Conservation (phyloP, 2,113 vertebrate genomes). For the Cinclus mexicanus region DNA sequence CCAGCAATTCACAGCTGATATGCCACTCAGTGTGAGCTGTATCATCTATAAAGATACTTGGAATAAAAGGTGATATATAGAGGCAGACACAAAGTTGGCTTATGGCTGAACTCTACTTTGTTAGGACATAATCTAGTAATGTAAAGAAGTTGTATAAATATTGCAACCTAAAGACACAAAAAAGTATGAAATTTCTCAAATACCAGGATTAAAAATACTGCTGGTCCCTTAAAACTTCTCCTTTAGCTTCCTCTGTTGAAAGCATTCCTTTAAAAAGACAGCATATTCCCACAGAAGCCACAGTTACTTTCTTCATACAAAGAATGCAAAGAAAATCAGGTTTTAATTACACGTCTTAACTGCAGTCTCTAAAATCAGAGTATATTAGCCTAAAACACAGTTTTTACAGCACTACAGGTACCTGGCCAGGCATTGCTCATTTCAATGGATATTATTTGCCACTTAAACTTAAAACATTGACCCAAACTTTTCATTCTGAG, state of each 20-base stretch:
- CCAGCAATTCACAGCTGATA: background rate
- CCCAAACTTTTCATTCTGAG: background rate
- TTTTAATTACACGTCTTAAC: background rate
- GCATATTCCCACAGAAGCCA: background rate
- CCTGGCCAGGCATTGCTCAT: background rate
- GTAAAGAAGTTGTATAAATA: background rate
- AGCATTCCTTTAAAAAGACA: background rate
- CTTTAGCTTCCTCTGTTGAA: background rate
- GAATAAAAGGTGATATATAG: background rate
- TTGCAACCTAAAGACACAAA: background rate
- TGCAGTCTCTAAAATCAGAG: background rate
- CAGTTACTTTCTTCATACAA: background rate
- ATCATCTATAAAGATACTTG: background rate
- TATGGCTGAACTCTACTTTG: background rate
- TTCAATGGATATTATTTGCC: background rate
- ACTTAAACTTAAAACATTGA: background rate
- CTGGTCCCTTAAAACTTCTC: background rate
- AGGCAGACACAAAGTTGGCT: background rate
- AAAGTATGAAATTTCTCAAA: background rate
- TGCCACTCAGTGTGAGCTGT: background rate
- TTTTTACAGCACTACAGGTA: background rate
- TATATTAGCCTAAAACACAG: background rate
- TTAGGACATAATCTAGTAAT: background rate
- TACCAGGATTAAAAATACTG: background rate
- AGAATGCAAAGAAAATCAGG: background rate